phyloP scores from a whole-genome alignment of 2,888 invertebrate genomes.

The Vannuccia rotundouncinata region DNA sequence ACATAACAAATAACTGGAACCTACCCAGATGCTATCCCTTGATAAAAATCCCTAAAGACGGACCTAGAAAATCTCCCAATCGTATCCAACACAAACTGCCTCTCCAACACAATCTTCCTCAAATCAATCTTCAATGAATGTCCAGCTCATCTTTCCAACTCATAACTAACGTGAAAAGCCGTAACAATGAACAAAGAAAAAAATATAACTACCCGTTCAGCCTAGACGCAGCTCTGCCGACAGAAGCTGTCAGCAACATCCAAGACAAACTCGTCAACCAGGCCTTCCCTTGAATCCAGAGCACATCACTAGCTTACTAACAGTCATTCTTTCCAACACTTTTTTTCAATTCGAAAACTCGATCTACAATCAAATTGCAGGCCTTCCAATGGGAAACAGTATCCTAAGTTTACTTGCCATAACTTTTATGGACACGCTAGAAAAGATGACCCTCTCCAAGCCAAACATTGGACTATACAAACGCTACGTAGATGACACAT shows the following conservation, averaged over 20 bases:
- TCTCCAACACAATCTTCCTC: neutral
- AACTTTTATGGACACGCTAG: neutral
- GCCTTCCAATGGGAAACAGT: neutral
- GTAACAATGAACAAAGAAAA: neutral
- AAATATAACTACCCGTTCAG: neutral
- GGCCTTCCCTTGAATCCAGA: too few relatives aligned
- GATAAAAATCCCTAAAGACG: neutral
- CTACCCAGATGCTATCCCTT: neutral
- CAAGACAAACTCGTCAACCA: too few relatives aligned
- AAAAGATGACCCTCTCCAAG: neutral
- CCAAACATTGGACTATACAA: neutral
- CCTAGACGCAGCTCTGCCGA: too few relatives aligned
- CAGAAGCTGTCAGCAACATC: too few relatives aligned
- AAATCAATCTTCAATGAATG: neutral
- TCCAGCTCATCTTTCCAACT: neutral
- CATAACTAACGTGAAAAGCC: neutral
- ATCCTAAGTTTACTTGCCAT: neutral
- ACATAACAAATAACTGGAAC: neutral
- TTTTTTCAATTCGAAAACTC: neutral
- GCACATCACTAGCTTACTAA: too few relatives aligned
- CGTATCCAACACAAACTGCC: slow-evolving; percentile 23
- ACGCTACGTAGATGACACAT: neutral
- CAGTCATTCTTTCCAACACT: neutral
- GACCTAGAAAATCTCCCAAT: neutral
- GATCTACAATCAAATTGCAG: neutral